These are phyloP conservation scores for Laterallus jamaicensis DNA, from an alignment of 2,113 vertebrate species.

Conservation along the genomic window DNA sequence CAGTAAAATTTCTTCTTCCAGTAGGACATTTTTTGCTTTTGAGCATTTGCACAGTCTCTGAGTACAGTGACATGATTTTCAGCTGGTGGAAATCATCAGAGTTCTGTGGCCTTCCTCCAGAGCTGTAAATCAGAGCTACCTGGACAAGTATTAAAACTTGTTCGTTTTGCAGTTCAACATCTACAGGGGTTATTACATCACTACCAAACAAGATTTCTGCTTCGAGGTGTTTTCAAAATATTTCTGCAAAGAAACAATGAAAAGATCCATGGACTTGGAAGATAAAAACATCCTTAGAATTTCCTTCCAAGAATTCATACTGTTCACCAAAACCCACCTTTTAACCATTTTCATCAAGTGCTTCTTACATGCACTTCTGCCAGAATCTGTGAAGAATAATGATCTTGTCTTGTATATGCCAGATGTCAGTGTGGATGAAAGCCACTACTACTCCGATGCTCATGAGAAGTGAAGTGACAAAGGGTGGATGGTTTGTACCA, in stretches of 20 bases:
- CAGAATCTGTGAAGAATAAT: neutral
- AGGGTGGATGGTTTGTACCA: neutral
- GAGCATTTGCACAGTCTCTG: neutral
- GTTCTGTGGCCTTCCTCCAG: neutral
- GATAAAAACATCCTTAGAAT: neutral
- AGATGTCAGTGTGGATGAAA: neutral
- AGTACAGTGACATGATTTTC: neutral
- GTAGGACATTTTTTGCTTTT: neutral
- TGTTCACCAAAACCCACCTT: neutral
- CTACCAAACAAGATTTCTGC: neutral
- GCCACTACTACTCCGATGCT: neutral
- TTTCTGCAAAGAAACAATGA: neutral
- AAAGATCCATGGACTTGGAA: neutral
- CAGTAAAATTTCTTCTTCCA: neutral
- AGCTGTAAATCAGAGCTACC: neutral
- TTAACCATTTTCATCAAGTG: neutral
- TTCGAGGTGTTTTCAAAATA: neutral
- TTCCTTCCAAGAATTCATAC: neutral
- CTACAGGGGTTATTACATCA: neutral
- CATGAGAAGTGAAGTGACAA: slow-evolving; percentile 15
- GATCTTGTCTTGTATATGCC: neutral
- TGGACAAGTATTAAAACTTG: neutral
- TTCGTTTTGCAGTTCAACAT: neutral
- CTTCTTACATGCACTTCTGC: neutral
- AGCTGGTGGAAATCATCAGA: neutral